These are phyloP conservation scores for Hypothenemus hampei DNA, from an alignment of 1,140 invertebrate genomes.

Conservation along the genomic window DNA sequence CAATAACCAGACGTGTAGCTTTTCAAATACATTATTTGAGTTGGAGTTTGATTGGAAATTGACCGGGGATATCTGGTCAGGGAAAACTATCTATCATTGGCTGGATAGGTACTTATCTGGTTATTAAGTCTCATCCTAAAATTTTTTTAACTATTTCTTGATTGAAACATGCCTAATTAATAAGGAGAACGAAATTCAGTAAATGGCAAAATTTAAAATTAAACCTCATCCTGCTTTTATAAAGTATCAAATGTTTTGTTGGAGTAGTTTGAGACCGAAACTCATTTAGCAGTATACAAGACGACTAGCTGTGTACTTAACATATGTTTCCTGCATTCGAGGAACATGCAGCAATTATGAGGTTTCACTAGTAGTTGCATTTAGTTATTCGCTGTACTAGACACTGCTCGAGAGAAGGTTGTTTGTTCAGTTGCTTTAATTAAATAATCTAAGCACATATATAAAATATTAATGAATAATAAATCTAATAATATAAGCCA, in stretches of 20 bases:
- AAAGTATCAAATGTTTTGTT: slow-evolving; percentile 1
- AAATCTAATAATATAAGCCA: too few species aligned
- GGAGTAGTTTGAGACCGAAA: neutral
- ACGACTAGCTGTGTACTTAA: neutral
- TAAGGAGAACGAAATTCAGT: too few species aligned
- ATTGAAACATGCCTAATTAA: too few species aligned
- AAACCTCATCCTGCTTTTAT: neutral
- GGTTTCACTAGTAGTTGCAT: slow-evolving; percentile 1
- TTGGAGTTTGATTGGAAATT: slow-evolving; percentile 11
- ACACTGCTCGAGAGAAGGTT: neutral
- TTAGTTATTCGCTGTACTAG: neutral
- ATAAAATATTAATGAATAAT: too few species aligned
- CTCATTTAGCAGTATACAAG: slow-evolving; percentile 4
- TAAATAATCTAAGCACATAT: neutral
- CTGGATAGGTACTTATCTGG: too few species aligned
- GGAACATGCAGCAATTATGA: slow-evolving; percentile 5
- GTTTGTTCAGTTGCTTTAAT: neutral
- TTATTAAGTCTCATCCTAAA: too few species aligned
- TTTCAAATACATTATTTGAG: slow-evolving; percentile 14
- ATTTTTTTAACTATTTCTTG: too few species aligned
- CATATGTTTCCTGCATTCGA: slow-evolving; percentile 9
- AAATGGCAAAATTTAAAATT: neutral
- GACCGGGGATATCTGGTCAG: slow-evolving; percentile 1
- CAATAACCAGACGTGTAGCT: slow-evolving; percentile 16
- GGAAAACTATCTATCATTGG: neutral